A percentile compares a stretch with the other conserved stretches of the same genome.
These are phyloP conservation scores for Triplophysa yarkandensis DNA, from an alignment of 2,797 vertebrate species.

Conservation along the genomic window DNA sequence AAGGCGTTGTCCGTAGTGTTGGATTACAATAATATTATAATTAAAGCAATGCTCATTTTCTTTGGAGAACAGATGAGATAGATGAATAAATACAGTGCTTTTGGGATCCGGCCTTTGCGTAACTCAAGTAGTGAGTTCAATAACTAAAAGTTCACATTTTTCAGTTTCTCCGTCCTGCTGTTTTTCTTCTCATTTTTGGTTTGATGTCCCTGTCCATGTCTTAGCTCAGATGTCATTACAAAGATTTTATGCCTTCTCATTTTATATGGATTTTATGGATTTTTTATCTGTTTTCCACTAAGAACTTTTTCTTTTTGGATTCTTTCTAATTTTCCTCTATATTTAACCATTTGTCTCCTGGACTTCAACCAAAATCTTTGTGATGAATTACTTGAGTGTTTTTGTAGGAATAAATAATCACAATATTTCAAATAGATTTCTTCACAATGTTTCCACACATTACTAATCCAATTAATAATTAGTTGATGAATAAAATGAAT, in stretches of 20 bases:
- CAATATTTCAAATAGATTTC: too few relatives aligned
- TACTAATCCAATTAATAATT: too few relatives aligned
- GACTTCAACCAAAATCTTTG: neutral
- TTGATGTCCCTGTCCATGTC: conserved; percentile 42
- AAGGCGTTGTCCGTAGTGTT: conserved; percentile 40
- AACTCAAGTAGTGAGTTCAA: conserved; percentile 5
- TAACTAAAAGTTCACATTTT: conserved; percentile 14
- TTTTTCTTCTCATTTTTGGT: conserved; percentile 31
- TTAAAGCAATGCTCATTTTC: conserved; percentile 26
- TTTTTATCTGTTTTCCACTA: neutral
- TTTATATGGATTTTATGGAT: neutral
- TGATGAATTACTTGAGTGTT: neutral
- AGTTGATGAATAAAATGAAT: too few relatives aligned
- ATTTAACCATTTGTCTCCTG: neutral
- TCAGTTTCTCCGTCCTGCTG: conserved; percentile 5
- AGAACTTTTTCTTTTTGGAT: neutral
- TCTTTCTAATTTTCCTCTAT: neutral
- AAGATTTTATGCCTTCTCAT: neutral
- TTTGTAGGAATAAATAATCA: too few relatives aligned
- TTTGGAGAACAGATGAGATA: conserved; percentile 35
- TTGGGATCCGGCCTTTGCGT: conserved; percentile 21
- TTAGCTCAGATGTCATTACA: conserved; percentile 63
- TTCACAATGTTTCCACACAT: too few relatives aligned
- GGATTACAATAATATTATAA: conserved; percentile 52
- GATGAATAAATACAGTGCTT: conserved; percentile 28